Evolutionary conservation across 2,888 invertebrate species (phyloP), one percentile per base, ranked within the genome.

Genomic region (Doris montereyensis): DNA sequence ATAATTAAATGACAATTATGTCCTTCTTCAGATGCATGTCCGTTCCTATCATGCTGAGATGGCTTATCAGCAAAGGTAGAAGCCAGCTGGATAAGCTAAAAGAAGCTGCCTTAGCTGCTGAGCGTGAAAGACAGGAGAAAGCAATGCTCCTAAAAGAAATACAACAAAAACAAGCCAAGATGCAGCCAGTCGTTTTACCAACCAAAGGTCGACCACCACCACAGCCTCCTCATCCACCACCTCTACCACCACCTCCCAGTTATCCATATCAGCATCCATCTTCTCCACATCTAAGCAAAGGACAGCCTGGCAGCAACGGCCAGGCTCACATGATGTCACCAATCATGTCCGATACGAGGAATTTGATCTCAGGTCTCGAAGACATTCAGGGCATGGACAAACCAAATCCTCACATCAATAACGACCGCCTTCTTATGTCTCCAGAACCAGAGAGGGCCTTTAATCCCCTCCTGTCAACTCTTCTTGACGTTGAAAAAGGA

Each of bases 11-110:
- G 13, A 10, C 8, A 52, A 10, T 52, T 52, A 52, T 52, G 73
- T 73, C 73, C 34, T 85, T 70, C 89, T 89, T 24, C 88, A 93
- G 93, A 89, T 96, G 95, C 86, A 94, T 97, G 87, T 97, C 97
- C n/a, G 96, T 98, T 90, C 97, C 98, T 1, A 94, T 97, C 76
- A 97, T 97, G 4, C 94, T 97, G 92, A 94, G 97, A 82, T 94
- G 96, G 1, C 93, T 98, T 1, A 94, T 97, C n/a, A 95, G 95
- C 68, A 90, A 90, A 85, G 89, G 88, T n/a, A 83, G 83, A 21
- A 85, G 82, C 57, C 85, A 88, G 78, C 82, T 90, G 57, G 83
- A 84, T 67, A 86, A 84, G 57, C 82, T 86, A 30, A 81, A 81
- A 30, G 83, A 81, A n/a, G 83, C 81, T 2, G 83, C 79, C 3